Evolutionary conservation across 37 sponge, comb jelly and placozoan species (phyloP).

Genomic region (Trichoplax adhaerens): DNA sequence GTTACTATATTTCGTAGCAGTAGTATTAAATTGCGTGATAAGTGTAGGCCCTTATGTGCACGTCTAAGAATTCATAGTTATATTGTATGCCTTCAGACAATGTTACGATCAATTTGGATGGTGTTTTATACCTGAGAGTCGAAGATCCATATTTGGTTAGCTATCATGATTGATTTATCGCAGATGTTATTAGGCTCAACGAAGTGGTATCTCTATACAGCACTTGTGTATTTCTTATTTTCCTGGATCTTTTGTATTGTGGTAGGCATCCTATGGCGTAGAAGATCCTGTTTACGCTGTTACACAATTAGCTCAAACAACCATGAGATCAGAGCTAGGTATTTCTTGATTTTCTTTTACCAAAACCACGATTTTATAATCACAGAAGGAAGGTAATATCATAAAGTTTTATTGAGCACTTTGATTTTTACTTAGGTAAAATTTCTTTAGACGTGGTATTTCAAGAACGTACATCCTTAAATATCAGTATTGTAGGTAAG

Average conservation of each 20-base stretch:
- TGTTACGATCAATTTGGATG: conserved; percentile 90
- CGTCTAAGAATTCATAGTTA: not conserved
- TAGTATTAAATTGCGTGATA: too few species aligned
- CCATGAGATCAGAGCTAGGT: conserved; percentile 97
- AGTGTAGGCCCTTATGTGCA: not conserved
- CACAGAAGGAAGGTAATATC: not conserved
- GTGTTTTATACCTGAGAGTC: conserved; percentile 78
- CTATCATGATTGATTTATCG: not conserved
- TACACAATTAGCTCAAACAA: conserved; percentile 90
- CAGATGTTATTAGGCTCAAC: too few species aligned
- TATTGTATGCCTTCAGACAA: conserved; percentile 43
- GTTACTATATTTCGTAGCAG: too few species aligned
- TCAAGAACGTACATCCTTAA: conserved; percentile 78
- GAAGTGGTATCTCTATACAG: too few species aligned
- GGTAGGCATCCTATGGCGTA: conserved; percentile 86
- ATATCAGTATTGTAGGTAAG: conserved; percentile 81
- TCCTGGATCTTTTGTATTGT: too few species aligned
- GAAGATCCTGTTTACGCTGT: conserved; percentile 93
- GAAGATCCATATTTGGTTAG: conserved; percentile 64
- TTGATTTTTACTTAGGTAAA: conserved; percentile 22
- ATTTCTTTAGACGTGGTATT: conserved; percentile 86
- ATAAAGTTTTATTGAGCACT: conserved; percentile 2
- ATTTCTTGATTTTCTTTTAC: not conserved
- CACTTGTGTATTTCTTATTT: not conserved
- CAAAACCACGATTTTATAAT: not conserved